Evolutionary conservation across 2,888 invertebrate genomes (phyloP), one percentile per base, ranked within the genome.

Genomic region (Tachystola acroxantha): DNA sequence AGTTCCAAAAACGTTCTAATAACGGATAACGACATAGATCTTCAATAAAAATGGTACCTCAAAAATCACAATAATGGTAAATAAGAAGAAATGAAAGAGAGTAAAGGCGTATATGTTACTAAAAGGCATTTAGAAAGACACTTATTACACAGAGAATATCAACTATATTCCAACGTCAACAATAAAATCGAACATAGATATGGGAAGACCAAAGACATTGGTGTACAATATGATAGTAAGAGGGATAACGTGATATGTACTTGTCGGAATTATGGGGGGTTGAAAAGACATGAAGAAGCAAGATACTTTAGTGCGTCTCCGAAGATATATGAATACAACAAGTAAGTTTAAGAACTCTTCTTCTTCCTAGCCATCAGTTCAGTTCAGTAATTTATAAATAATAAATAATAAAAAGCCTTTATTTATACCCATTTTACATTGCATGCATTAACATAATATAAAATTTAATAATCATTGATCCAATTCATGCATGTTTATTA

Each of bases 31-130:
- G n/a, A n/a, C n/a, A n/a, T n/a, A n/a, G n/a, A n/a, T n/a, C n/a
- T n/a, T n/a, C n/a, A n/a, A n/a, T n/a, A 12, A 32, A 32, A 32
- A 22, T 32, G n/a, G 27, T 27, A 27, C 7, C 4, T 11, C 11
- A 12, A 3, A 11, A 27, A 11, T 10, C 27, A 7, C 16, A 32
- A 32, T 22, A 12, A 20, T 32, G 22, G 12, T 22, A 32, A 10
- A 11, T 10, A 40, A 37, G 50, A 60, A 63, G 64, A 63, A 59
- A 74, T 75, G 75, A 70, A 59, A 62, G 58, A 65, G 34, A 64
- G 46, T 43, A 71, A 64, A 56, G 66, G 51, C 40, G 56, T 67
- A 13, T 52, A 70, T 52, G 67, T 69, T 3, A 63, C 54, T 2
- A 66, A 57, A 42, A 50, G 50, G 30, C 49, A 63, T 33, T 45